These are phyloP conservation scores for Ormyrus rosae DNA, from an alignment of 2,888 invertebrate genomes.

Conservation along the genomic window DNA sequence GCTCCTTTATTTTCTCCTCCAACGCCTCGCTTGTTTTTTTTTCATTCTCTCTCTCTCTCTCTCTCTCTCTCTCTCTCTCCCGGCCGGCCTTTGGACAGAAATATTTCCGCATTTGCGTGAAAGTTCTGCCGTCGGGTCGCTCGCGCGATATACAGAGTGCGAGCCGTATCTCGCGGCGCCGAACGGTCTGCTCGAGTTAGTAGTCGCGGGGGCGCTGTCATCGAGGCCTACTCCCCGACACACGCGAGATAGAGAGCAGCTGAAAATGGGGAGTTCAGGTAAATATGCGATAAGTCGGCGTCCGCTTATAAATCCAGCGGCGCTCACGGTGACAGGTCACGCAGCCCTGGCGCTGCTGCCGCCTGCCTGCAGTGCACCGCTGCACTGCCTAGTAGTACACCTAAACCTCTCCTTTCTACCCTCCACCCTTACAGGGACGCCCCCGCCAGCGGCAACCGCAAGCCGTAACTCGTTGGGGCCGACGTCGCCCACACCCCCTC, in stretches of 20 bases:
- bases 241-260: background rate
- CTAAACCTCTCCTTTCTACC: background rate
- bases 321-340: conserved; percentile 75
- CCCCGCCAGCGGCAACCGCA: too few species aligned
- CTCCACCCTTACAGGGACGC: background rate
- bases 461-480: too few species aligned
- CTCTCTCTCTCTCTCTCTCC: background rate
- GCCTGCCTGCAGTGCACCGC: too few species aligned
- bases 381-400: too few species aligned
- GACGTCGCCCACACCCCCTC: too few species aligned
- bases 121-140: background rate
- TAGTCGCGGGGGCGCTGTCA: conserved; percentile 23
- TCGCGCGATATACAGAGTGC: background rate
- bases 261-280: conserved; percentile 64
- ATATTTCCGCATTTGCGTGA: conserved; percentile 22
- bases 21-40: background rate
- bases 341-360: conserved; percentile 62
- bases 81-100: background rate
- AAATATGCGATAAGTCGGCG: conserved; percentile 76
- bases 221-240: background rate
- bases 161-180: background rate
- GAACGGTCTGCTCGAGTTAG: conserved; percentile 19
- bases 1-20: background rate
- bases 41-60: too few species aligned
- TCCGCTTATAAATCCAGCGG: conserved; percentile 74